These are phyloP conservation scores for Zosterops pallidus DNA, from an alignment of 2,113 vertebrate species.

Conservation along the genomic window DNA sequence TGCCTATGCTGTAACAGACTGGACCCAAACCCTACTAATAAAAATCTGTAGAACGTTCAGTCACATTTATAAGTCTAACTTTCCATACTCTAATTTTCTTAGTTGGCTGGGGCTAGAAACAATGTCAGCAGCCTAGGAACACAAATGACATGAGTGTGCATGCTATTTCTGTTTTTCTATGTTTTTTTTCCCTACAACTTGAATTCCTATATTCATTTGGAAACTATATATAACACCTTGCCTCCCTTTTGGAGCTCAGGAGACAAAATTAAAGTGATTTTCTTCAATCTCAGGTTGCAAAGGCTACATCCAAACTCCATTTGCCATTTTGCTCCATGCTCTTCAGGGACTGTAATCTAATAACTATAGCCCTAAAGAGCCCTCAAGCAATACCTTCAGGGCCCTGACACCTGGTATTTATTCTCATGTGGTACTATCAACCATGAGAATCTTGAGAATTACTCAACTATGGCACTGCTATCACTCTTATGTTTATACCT, in stretches of 20 bases:
- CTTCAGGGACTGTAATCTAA: neutral
- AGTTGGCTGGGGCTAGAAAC: neutral
- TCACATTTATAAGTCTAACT: neutral
- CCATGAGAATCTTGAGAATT: neutral
- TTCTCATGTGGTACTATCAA: neutral
- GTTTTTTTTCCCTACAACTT: neutral
- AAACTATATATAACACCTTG: fast-evolving
- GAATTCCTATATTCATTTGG: neutral
- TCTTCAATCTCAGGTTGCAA: neutral
- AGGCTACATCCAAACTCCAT: neutral
- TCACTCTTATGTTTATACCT: neutral
- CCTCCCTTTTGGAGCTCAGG: neutral
- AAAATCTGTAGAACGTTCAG: neutral
- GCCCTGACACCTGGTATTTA: neutral
- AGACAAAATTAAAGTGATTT: neutral
- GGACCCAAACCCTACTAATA: neutral
- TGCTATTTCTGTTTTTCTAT: neutral
- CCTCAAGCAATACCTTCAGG: fast-evolving
- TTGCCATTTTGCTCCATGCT: neutral
- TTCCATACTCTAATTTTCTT: neutral
- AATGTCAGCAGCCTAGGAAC: neutral
- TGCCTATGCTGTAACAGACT: fast-evolving
- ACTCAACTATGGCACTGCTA: neutral
- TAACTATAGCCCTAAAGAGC: fast-evolving
- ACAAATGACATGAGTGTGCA: neutral